These are phyloP conservation scores for Odontocolon sp. DNA, from an alignment of 2,888 invertebrate genomes.

Conservation along the genomic window DNA sequence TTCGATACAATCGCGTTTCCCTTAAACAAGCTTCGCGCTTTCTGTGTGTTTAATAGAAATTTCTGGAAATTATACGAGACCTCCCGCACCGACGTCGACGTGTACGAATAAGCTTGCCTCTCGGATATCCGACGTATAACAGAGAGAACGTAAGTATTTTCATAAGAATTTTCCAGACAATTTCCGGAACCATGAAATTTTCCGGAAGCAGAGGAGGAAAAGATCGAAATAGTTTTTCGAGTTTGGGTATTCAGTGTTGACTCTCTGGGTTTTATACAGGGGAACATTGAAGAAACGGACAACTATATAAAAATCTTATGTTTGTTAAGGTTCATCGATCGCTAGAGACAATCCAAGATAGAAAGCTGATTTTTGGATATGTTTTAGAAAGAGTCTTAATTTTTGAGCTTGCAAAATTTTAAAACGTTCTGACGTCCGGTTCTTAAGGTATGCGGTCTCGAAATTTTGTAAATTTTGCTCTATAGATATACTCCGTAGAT, in stretches of 20 bases:
- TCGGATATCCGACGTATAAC: slow-evolving; percentile 28
- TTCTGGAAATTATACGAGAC: slow-evolving; percentile 31
- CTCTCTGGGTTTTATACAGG: too few species aligned
- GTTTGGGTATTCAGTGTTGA: slow-evolving; percentile 12
- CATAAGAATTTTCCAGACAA: slow-evolving; percentile 30
- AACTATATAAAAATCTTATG: too few species aligned
- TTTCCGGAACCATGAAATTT: slow-evolving; percentile 36
- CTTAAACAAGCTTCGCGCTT: neutral
- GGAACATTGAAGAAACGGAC: too few species aligned
- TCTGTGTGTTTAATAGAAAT: slow-evolving; percentile 27
- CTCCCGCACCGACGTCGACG: neutral
- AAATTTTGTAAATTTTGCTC: too few species aligned
- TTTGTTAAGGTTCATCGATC: too few species aligned
- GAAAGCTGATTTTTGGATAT: too few species aligned
- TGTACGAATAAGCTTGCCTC: neutral
- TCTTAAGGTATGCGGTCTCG: too few species aligned
- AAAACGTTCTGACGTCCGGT: too few species aligned
- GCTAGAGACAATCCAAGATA: too few species aligned
- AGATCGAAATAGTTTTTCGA: slow-evolving; percentile 17
- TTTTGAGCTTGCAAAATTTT: too few species aligned
- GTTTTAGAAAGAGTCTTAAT: too few species aligned
- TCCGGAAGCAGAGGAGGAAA: neutral
- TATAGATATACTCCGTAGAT: too few species aligned
- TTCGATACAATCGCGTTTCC: neutral
- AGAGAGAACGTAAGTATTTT: slow-evolving; percentile 44